phyloP scores from a whole-genome alignment of 2,113 vertebrate species.

The Lepisosteus oculatus region DNA sequence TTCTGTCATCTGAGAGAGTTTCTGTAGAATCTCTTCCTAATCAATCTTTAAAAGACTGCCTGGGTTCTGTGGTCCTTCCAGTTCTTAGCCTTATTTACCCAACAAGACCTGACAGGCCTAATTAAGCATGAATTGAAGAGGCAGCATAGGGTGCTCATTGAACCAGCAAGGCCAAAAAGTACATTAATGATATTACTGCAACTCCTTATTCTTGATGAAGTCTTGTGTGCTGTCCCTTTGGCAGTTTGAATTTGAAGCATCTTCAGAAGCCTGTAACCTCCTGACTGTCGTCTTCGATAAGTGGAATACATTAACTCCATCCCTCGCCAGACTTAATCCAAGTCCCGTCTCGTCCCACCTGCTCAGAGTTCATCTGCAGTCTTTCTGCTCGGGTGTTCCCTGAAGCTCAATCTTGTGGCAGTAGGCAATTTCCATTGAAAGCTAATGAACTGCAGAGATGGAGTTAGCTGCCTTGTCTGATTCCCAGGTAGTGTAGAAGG shows the following conservation, averaged over 20 bases:
- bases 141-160: slow-evolving; percentile 23
- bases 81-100: slow-evolving; percentile 36
- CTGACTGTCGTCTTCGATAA: background rate
- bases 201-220: slow-evolving; percentile 13
- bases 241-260: background rate
- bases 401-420: slow-evolving; percentile 34
- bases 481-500: slow-evolving; percentile 11
- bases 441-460: slow-evolving; percentile 51
- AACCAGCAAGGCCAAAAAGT: slow-evolving; percentile 40
- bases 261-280: slow-evolving; percentile 16
- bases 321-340: background rate
- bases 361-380: slow-evolving; percentile 10
- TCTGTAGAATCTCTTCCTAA: slow-evolving; percentile 36
- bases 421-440: slow-evolving; percentile 40
- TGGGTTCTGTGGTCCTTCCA: slow-evolving; percentile 28
- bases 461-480: slow-evolving; percentile 23
- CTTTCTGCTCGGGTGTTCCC: background rate
- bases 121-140: slow-evolving; percentile 13
- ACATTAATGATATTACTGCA: slow-evolving; percentile 29
- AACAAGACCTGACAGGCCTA: slow-evolving; percentile 28
- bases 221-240: slow-evolving; percentile 10
- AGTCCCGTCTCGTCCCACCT: background rate
- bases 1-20: slow-evolving; percentile 47
- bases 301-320: background rate
- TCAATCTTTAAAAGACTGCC: slow-evolving; percentile 51